These are phyloP conservation scores for Odobenus rosmarus DNA, from an alignment of 2,113 vertebrate genomes.

Conservation along the genomic window DNA sequence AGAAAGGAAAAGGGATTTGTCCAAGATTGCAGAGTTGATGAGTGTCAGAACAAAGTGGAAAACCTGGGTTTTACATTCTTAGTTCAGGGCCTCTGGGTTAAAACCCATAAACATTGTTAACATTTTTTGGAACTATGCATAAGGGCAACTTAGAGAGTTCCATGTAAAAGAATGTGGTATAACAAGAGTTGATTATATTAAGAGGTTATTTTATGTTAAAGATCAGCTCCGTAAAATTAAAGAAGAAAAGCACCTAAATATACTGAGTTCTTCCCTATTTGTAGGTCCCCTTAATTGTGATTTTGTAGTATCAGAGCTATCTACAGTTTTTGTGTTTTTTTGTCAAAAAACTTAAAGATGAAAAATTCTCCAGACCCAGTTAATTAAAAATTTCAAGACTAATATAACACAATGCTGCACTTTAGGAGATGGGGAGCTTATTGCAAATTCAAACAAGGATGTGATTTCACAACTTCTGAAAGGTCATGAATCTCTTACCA, in stretches of 20 bases:
- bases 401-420: not conserved
- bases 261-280: not conserved
- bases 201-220: slow-evolving; percentile 34
- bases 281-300: not conserved
- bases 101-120: not conserved
- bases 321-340: not conserved
- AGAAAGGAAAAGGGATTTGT: not conserved
- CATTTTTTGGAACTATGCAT: slow-evolving; percentile 9
- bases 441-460: not conserved
- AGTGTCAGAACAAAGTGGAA: not conserved
- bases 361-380: slow-evolving; percentile 3
- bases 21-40: not conserved
- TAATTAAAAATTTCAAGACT: not conserved
- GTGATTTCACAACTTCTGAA: not conserved
- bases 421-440: not conserved
- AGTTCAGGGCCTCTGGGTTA: not conserved
- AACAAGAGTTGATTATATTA: not conserved
- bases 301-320: not conserved
- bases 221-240: slow-evolving; percentile 36
- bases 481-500: not conserved
- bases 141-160: not conserved
- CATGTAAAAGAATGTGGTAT: not conserved
- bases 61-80: not conserved
- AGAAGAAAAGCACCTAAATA: not conserved
- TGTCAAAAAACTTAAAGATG: slow-evolving; percentile 24